A percentile compares a stretch with the other conserved stretches of the same genome.
phyloP scores from a whole-genome alignment of 2,888 invertebrate species.

The Halictus quadricinctus region DNA sequence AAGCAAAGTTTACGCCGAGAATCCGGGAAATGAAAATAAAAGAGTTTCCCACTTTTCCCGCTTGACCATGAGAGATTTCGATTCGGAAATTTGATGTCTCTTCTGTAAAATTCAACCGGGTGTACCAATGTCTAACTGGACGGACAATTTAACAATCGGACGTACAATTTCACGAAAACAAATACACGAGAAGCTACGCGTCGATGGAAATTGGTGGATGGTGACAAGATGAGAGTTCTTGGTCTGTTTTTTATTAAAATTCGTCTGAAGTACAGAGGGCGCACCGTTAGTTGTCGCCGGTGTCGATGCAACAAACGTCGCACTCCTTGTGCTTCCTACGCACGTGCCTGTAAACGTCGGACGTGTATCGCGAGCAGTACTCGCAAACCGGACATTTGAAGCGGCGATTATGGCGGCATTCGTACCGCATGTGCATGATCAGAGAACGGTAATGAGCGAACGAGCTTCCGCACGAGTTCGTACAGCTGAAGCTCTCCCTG shows the following conservation, averaged over 20 bases:
- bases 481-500: conserved; percentile 50
- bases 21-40: neutral
- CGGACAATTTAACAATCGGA: neutral
- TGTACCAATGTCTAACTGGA: neutral
- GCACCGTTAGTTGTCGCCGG: conserved; percentile 37
- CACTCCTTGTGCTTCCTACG: conserved; percentile 63
- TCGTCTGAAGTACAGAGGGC: neutral
- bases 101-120: neutral
- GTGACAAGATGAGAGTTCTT: neutral
- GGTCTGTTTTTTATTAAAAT: neutral
- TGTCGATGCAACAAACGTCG: conserved; percentile 50
- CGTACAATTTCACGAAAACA: neutral
- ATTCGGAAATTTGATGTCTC: neutral
- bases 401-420: conserved; percentile 68
- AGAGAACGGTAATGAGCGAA: conserved; percentile 59
- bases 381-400: conserved; percentile 79
- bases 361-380: conserved; percentile 70
- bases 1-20: neutral
- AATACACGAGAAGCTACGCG: neutral
- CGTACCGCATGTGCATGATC: conserved; percentile 61
- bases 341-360: conserved; percentile 75
- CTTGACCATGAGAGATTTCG: neutral
- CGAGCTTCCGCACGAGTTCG: conserved; percentile 63
- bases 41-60: neutral
- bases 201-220: neutral